These are phyloP conservation scores for Andrena flavipes DNA, from an alignment of 2,888 invertebrate genomes.

Conservation along the genomic window DNA sequence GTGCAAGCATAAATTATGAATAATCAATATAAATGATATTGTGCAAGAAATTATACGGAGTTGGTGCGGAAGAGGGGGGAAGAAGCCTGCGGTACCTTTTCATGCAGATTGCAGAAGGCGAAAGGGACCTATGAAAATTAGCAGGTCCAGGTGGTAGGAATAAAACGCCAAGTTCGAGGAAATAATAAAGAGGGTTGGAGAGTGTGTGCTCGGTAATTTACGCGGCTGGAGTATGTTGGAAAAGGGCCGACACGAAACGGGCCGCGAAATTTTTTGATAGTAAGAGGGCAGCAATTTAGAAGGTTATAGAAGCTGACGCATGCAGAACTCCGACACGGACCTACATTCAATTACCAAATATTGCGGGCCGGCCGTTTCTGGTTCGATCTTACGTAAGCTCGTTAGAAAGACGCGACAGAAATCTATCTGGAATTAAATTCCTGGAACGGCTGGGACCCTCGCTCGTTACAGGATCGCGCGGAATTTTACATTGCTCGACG, in stretches of 20 bases:
- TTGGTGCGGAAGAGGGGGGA: not conserved
- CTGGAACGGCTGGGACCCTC: slow-evolving; percentile 20
- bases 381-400: slow-evolving; percentile 66
- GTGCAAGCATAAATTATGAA: not conserved
- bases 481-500: slow-evolving; percentile 61
- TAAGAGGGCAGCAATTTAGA: slow-evolving; percentile 47
- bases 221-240: slow-evolving; percentile 26
- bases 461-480: slow-evolving; percentile 26
- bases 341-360: slow-evolving; percentile 77
- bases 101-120: slow-evolving; percentile 7
- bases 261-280: slow-evolving; percentile 25
- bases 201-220: slow-evolving; percentile 50
- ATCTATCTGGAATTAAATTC: slow-evolving; percentile 40
- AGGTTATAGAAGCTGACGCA: slow-evolving; percentile 54
- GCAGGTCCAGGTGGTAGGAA: slow-evolving; percentile 5
- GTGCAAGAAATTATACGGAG: not conserved
- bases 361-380: slow-evolving; percentile 60
- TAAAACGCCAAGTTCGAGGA: slow-evolving; percentile 7
- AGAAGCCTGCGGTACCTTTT: not conserved
- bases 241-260: not conserved
- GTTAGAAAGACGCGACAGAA: slow-evolving; percentile 39
- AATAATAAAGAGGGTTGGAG: slow-evolving; percentile 45
- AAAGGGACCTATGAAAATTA: not conserved
- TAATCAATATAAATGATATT: not conserved
- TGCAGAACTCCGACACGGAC: slow-evolving; percentile 53